phyloP scores from a whole-genome alignment of 1,140 invertebrate species.

The Penaeus chinensis region DNA sequence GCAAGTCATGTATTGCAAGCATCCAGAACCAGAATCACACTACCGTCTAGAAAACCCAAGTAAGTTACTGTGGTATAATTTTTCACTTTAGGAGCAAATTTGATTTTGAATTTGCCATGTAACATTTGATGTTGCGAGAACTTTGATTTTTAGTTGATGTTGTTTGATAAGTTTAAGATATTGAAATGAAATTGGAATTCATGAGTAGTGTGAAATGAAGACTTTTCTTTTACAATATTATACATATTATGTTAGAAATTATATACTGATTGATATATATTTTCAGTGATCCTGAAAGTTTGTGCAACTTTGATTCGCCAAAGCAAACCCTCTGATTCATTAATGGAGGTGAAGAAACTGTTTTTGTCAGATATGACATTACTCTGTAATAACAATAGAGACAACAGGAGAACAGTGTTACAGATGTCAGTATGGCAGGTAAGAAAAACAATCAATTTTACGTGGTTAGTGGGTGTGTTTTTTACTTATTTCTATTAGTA shows the following conservation, averaged over 20 bases:
- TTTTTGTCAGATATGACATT: slow-evolving; percentile 98
- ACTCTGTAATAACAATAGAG: slow-evolving; percentile 95
- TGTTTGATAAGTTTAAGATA: too few relatives aligned
- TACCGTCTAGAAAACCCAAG: slow-evolving; percentile 97
- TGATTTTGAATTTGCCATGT: too few relatives aligned
- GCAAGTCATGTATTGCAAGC: slow-evolving; percentile 90
- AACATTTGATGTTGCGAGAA: not conserved
- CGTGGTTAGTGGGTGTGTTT: too few relatives aligned
- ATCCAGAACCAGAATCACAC: slow-evolving; percentile 93
- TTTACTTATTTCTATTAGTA: too few relatives aligned
- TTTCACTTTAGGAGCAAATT: not conserved
- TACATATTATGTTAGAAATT: not conserved
- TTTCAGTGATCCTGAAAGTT: slow-evolving; percentile 96
- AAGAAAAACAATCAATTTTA: slow-evolving; percentile 65
- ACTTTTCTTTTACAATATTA: too few relatives aligned
- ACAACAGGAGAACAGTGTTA: slow-evolving; percentile 95
- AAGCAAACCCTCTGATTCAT: slow-evolving; percentile 90
- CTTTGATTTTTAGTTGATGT: not conserved
- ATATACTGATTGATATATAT: slow-evolving; percentile 12
- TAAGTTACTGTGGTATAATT: slow-evolving; percentile 71
- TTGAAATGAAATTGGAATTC: too few relatives aligned
- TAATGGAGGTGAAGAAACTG: slow-evolving; percentile 94
- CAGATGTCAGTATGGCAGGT: slow-evolving; percentile 99
- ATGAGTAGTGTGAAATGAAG: too few relatives aligned
- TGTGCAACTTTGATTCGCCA: slow-evolving; percentile 96